Percentiles rank a stretch among this genome's conserved stretches.
Conservation (phyloP, 2,113 vertebrate genomes). For the Sturnira hondurensis region DNA sequence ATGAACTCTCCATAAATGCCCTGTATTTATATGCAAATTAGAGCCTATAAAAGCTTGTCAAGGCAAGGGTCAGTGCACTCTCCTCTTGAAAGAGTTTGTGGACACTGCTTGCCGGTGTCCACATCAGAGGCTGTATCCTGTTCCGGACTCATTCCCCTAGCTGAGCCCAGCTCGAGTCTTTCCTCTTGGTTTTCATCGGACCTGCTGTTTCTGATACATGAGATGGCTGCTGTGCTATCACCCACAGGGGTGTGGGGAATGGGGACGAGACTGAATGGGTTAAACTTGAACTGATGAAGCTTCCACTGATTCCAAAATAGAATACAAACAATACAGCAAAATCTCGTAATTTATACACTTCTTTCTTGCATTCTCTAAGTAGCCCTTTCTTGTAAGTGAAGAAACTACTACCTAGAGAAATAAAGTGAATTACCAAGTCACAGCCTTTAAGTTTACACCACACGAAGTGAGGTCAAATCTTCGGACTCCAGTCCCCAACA, state of each 20-base stretch:
- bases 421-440: background rate
- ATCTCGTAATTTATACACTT: background rate
- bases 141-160: background rate
- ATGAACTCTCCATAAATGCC: no score
- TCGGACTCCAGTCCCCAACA: background rate
- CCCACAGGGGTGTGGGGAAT: background rate
- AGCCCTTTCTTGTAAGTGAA: background rate
- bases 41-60: no score
- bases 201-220: background rate
- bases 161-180: background rate
- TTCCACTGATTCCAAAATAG: background rate
- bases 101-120: no score
- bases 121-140: background rate
- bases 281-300: background rate
- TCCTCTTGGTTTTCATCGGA: background rate
- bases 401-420: background rate
- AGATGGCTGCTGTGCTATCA: background rate
- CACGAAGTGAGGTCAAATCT: background rate
- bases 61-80: no score
- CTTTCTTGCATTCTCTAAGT: background rate
- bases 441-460: background rate
- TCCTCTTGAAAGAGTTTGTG: no score
- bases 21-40: no score
- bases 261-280: background rate
- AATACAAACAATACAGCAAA: background rate